Evolutionary conservation across 1,140 invertebrate species (phyloP), one percentile per base, ranked within the genome.

Genomic region (Drosophila paulistorum): DNA sequence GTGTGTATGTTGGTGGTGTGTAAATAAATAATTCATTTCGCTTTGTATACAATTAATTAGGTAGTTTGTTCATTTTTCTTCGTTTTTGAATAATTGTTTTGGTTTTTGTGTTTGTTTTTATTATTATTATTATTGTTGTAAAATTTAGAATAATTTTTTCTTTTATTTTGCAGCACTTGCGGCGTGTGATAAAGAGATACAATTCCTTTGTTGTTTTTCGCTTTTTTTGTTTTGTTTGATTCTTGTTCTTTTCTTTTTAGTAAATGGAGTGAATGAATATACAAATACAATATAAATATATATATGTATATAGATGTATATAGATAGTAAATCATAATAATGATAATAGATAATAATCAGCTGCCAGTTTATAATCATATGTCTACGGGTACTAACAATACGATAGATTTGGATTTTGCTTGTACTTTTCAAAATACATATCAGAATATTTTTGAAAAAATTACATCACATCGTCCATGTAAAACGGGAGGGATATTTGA

Each of bases 41-140:
- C 60, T 79, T 86, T 86, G 79, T 86, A 86, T 86, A 82, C 82
- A 45, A 51, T 84, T 69, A 55, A 66, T 81, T 81, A 86, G 82
- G 82, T 86, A 86, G 76, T 84, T 87, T 79, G 84, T 84, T 89
- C 71, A 77, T 64, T 71, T 73, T 74, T 39, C 30, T 6, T 37
- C 35, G 35, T 37, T 37, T 37, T 37, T 37, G 9, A 37, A 37
- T 37, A 10, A 37, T 37, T 67, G 30, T 30, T 30, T 30, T 30
- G 30, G 42, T 71, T 60, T 41, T 65, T 58, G 23, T 74, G 54
- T 17, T 48, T 54, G 39, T 61, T 68, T 77, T 64, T 67, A 39
- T 67, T 26, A 26, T 26, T 26, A 26, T 30, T 30, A 30, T 30
- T 30, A 30, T 30, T 30, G 6, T 77, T 81, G 65, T 89, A 80